These are phyloP conservation scores for Prunella strophiata DNA, from an alignment of 2,797 vertebrate genomes.

Conservation along the genomic window DNA sequence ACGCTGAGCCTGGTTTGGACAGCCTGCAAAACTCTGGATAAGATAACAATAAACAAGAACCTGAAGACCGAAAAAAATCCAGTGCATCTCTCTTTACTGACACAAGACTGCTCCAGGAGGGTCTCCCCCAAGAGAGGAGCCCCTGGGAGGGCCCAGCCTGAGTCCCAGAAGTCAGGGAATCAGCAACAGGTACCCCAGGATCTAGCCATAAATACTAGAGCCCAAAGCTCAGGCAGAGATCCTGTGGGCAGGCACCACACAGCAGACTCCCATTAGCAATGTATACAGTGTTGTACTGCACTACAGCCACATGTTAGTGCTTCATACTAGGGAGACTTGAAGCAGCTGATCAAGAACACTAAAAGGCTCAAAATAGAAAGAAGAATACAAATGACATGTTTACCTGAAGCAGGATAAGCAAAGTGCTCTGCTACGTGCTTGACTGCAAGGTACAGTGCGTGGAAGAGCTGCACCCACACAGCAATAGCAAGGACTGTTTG, in stretches of 20 bases:
- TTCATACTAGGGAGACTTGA: background rate
- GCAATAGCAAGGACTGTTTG: background rate
- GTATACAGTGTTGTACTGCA: accelerated
- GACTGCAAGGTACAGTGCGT: accelerated
- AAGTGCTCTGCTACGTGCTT: background rate
- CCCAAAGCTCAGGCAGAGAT: background rate
- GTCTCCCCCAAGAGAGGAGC: too few relatives aligned
- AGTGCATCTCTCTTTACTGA: too few relatives aligned
- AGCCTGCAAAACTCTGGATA: too few relatives aligned
- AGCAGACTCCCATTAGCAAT: background rate
- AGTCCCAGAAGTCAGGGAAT: too few relatives aligned
- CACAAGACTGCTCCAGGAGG: too few relatives aligned
- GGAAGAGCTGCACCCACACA: accelerated
- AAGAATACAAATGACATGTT: background rate
- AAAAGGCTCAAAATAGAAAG: background rate
- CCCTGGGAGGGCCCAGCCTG: too few relatives aligned
- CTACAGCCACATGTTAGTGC: background rate
- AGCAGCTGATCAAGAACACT: background rate
- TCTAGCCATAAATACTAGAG: background rate
- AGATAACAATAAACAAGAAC: too few relatives aligned
- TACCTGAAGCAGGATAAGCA: background rate
- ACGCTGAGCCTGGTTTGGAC: too few relatives aligned
- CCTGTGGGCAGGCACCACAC: accelerated
- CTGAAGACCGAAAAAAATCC: too few relatives aligned
- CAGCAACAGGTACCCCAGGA: too few relatives aligned